These are phyloP conservation scores for Ptychobarbus kaznakovi DNA, from an alignment of 2,797 vertebrate genomes.

Conservation along the genomic window DNA sequence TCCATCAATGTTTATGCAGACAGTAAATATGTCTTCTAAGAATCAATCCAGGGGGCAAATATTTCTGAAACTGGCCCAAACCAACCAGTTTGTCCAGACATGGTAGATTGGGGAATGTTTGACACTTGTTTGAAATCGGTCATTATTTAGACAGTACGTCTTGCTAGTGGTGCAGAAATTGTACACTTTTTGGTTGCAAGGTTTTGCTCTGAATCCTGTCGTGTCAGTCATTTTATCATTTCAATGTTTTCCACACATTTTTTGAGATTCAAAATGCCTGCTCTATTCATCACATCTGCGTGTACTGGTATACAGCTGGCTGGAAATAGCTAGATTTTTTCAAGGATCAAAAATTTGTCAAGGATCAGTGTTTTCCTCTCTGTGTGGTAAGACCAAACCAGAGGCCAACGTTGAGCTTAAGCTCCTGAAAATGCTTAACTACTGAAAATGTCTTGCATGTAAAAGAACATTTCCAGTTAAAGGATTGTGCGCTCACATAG, in stretches of 20 bases:
- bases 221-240: neutral
- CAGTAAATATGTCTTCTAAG: neutral
- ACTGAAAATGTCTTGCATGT: constrained; percentile 13
- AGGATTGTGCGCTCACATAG: constrained; percentile 9
- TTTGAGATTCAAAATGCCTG: neutral
- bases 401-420: neutral
- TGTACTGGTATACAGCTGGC: neutral
- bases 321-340: neutral
- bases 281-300: neutral
- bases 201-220: neutral
- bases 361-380: neutral
- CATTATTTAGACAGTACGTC: neutral
- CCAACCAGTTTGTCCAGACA: neutral
- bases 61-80: neutral
- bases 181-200: neutral
- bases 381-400: neutral
- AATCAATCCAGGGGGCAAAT: neutral
- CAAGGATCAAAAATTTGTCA: neutral
- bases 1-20: neutral
- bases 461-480: constrained; percentile 10
- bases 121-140: neutral
- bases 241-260: neutral
- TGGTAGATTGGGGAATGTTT: neutral
- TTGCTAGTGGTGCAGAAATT: constrained; percentile 5
- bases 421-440: neutral